Conservation (phyloP, 2,888 invertebrate genomes). For the Esperia sulphurella region DNA sequence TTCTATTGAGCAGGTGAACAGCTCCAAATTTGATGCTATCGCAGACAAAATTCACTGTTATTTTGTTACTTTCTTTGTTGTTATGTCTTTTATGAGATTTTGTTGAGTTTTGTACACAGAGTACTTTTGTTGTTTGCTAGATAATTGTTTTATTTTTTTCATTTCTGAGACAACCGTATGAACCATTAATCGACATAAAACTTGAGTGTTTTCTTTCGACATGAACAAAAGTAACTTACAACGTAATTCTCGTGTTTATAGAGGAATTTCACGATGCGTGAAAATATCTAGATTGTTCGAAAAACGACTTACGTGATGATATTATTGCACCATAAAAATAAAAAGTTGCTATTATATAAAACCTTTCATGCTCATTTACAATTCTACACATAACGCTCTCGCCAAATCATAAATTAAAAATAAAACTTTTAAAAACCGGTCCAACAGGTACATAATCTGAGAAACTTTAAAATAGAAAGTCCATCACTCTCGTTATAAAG, state of each 20-base stretch:
- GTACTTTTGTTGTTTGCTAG: not conserved
- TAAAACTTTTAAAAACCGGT: constrained; percentile 38
- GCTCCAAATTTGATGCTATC: not conserved
- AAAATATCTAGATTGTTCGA: constrained; percentile 10
- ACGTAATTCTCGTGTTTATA: not conserved
- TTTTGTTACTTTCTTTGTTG: not conserved
- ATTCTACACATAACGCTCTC: constrained; percentile 41
- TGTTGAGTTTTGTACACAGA: too few relatives aligned
- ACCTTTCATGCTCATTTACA: constrained; percentile 34
- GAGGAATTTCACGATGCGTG: not conserved
- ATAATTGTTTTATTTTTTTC: not conserved
- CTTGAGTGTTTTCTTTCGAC: not conserved
- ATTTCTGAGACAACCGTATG: not conserved
- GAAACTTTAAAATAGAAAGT: constrained; percentile 65
- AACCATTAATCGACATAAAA: too few relatives aligned
- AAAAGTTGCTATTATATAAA: constrained; percentile 54
- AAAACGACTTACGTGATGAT: constrained; percentile 11
- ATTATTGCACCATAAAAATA: constrained; percentile 28
- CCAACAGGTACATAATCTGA: constrained; percentile 28
- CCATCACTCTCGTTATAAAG: constrained; percentile 9
- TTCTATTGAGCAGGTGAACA: constrained; percentile 14
- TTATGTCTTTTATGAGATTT: too few relatives aligned
- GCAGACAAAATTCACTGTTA: not conserved
- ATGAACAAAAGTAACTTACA: not conserved
- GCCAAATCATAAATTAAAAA: constrained; percentile 51